Percentiles rank a stretch among this genome's conserved stretches.
Evolutionary conservation across 2,797 vertebrate species (phyloP).

Genomic region (Antennarius maculatus): DNA sequence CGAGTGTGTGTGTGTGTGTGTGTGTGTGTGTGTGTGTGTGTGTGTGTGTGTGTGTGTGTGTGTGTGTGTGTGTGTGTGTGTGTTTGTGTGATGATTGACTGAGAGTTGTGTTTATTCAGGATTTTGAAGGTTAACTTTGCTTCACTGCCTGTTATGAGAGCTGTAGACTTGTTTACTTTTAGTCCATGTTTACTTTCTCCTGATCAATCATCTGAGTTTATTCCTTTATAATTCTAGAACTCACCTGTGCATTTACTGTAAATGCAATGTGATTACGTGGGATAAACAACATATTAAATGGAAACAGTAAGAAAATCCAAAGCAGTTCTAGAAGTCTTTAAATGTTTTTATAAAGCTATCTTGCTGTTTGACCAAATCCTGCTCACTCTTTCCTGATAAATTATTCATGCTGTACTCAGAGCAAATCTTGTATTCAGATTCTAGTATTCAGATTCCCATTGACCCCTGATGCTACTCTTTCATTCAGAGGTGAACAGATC

Average conservation of each 20-base stretch:
- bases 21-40: conserved; percentile 22
- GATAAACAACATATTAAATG: conserved; percentile 1
- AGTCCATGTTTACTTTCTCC: not conserved
- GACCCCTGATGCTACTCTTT: conserved; percentile 43
- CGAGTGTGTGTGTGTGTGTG: conserved; percentile 26
- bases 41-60: conserved; percentile 26
- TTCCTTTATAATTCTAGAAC: not conserved
- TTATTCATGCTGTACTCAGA: conserved; percentile 60
- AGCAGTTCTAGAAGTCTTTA: not conserved
- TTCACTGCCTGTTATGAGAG: conserved; percentile 21
- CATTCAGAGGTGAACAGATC: conserved; percentile 57
- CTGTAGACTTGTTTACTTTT: not conserved
- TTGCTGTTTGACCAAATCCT: not conserved
- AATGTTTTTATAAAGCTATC: not conserved
- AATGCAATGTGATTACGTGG: not conserved
- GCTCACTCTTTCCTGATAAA: conserved; percentile 39
- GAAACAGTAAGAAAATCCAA: not conserved
- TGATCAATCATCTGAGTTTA: not conserved
- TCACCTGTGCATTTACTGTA: not conserved
- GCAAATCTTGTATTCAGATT: conserved; percentile 41
- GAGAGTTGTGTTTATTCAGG: conserved; percentile 66
- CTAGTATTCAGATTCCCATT: conserved; percentile 46
- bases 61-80: conserved; percentile 27
- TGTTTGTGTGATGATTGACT: conserved; percentile 21
- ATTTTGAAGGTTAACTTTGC: conserved; percentile 51